Percentiles rank a stretch among this genome's conserved stretches.
phyloP scores from a whole-genome alignment of 2,113 vertebrate genomes.

The Gallinago paraguaiae region DNA sequence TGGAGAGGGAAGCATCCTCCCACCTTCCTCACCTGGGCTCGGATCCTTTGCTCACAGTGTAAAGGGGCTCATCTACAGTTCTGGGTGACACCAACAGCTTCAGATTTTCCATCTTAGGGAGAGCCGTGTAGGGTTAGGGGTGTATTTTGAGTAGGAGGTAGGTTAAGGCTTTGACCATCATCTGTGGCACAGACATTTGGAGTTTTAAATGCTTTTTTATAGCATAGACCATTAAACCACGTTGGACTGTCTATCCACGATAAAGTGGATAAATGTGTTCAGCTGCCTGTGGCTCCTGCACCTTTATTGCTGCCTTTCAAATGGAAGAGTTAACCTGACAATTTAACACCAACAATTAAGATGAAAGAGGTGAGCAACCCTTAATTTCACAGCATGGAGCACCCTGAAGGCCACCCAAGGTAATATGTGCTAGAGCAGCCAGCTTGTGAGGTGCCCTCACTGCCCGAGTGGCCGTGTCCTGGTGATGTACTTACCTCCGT shows the following conservation, averaged over 20 bases:
- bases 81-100: fast-evolving
- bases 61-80: neutral
- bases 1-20: fast-evolving
- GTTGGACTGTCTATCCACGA: neutral
- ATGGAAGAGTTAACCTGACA: neutral
- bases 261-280: neutral
- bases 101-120: neutral
- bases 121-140: neutral
- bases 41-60: neutral
- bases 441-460: neutral
- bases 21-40: fast-evolving
- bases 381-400: neutral
- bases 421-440: neutral
- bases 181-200: fast-evolving
- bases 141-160: fast-evolving
- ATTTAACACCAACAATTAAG: neutral
- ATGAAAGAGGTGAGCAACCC: neutral
- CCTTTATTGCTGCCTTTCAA: neutral
- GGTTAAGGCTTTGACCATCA: neutral
- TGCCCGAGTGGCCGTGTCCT: fast-evolving
- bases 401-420: neutral
- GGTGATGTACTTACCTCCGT: neutral
- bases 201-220: neutral
- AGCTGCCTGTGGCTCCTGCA: neutral
- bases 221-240: neutral